Conservation (phyloP, 2,797 vertebrate genomes). For the Darevskia nairensis region DNA sequence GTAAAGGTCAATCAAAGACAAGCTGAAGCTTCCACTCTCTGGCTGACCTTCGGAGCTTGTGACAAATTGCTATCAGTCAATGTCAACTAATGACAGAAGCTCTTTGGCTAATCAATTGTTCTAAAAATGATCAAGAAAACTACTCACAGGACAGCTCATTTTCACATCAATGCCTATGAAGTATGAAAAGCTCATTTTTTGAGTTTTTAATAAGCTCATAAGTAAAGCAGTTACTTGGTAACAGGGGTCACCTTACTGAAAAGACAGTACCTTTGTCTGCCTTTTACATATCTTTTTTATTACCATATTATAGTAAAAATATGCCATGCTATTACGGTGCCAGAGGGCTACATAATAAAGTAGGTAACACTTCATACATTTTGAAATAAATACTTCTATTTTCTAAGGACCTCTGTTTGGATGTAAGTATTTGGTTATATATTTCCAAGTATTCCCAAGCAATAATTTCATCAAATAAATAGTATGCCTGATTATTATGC, state of each 20-base stretch:
- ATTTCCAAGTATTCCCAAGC: constrained; percentile 49
- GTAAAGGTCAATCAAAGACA: constrained; percentile 87
- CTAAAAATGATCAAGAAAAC: constrained; percentile 89
- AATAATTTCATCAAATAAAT: constrained; percentile 39
- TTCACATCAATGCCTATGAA: constrained; percentile 88
- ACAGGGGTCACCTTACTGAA: constrained; percentile 87
- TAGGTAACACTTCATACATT: constrained; percentile 68
- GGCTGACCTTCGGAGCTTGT: constrained; percentile 91
- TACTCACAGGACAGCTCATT: constrained; percentile 85
- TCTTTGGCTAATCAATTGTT: constrained; percentile 89
- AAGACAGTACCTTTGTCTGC: constrained; percentile 83
- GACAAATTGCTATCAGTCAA: constrained; percentile 90
- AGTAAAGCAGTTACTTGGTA: constrained; percentile 88
- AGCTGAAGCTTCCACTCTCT: constrained; percentile 80
- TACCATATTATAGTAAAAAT: constrained; percentile 84
- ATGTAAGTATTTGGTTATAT: constrained; percentile 66
- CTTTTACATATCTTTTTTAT: constrained; percentile 85
- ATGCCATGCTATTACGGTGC: constrained; percentile 78
- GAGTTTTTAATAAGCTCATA: constrained; percentile 89
- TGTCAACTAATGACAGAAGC: constrained; percentile 87
- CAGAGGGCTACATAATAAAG: constrained; percentile 82
- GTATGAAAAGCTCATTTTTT: constrained; percentile 86
- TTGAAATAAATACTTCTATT: constrained; percentile 71
- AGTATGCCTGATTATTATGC: constrained; percentile 41
- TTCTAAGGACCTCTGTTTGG: constrained; percentile 58